Percentiles rank a stretch among this genome's conserved stretches.
phyloP scores from a whole-genome alignment of 2,797 vertebrate genomes.

The Urophycis tenuis region DNA sequence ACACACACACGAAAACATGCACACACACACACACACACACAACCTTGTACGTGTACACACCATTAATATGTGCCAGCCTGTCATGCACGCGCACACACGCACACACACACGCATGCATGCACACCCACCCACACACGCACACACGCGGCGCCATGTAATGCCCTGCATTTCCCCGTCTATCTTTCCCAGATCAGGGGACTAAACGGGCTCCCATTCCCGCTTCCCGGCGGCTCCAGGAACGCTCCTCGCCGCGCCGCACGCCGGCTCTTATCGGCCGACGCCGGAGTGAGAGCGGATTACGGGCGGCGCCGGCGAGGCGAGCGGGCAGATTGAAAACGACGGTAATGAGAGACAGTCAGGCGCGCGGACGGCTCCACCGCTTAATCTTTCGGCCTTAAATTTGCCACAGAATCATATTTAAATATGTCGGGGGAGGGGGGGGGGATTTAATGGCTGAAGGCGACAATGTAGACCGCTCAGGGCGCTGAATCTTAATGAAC shows the following conservation, averaged over 20 bases:
- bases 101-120: conserved; percentile 9
- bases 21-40: neutral
- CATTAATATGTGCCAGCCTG: no score
- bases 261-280: conserved; percentile 10
- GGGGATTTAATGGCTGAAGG: conserved; percentile 30
- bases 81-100: neutral
- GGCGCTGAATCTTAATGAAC: conserved; percentile 20
- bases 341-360: conserved; percentile 35
- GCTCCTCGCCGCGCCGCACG: conserved; percentile 15
- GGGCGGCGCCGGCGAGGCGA: conserved; percentile 21
- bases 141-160: conserved; percentile 11
- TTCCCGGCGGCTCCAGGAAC: conserved; percentile 5
- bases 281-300: conserved; percentile 24
- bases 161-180: neutral
- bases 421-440: conserved; percentile 30
- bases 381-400: conserved; percentile 36
- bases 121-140: no score
- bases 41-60: conserved; percentile 1
- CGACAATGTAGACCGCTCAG: conserved; percentile 9
- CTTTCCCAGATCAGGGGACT: conserved; percentile 10
- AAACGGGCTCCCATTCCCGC: conserved; percentile 11
- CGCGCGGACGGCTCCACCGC: conserved; percentile 27
- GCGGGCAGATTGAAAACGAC: conserved; percentile 20
- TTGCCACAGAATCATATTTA: conserved; percentile 36
- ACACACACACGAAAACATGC: neutral